Percentiles rank a stretch among this genome's conserved stretches.
These are phyloP conservation scores for Thymelicus sylvestris DNA, from an alignment of 2,888 invertebrate species.

Conservation along the genomic window DNA sequence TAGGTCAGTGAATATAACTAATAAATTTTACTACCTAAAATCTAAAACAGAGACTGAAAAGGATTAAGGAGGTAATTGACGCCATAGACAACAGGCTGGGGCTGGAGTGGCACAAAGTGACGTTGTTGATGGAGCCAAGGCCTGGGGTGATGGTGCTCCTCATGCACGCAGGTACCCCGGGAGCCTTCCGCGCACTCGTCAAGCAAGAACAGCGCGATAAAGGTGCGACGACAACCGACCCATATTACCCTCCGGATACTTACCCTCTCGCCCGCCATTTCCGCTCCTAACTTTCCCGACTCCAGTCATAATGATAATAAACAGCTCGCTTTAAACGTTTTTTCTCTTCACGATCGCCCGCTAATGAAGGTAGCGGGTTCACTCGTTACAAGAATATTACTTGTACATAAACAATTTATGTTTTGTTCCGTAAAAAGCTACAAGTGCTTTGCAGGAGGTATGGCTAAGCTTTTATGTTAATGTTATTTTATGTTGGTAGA, in stretches of 20 bases:
- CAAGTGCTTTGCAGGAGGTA: slow-evolving; percentile 27
- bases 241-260: slow-evolving; percentile 54
- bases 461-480: slow-evolving; percentile 26
- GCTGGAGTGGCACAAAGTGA: slow-evolving; percentile 64
- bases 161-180: slow-evolving; percentile 59
- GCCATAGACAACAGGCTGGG: slow-evolving; percentile 51
- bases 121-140: slow-evolving; percentile 67
- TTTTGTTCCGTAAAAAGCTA: slow-evolving; percentile 36
- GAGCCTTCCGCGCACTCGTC: slow-evolving; percentile 60
- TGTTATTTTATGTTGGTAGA: slow-evolving; percentile 8
- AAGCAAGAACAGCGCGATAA: slow-evolving; percentile 58
- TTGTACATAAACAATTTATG: slow-evolving; percentile 36
- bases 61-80: slow-evolving; percentile 57
- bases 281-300: slow-evolving; percentile 76
- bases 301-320: slow-evolving; percentile 77
- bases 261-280: slow-evolving; percentile 66
- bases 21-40: no score
- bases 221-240: slow-evolving; percentile 51
- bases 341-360: slow-evolving; percentile 60
- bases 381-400: slow-evolving; percentile 49
- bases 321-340: slow-evolving; percentile 71
- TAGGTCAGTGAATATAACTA: no score
- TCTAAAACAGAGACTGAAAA: slow-evolving; percentile 54
- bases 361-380: slow-evolving; percentile 69
- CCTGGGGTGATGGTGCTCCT: slow-evolving; percentile 63